Base-by-base conservation (phyloP, 2,113 vertebrate species). In the Dunckerocampus dactyliophorus region DNA sequence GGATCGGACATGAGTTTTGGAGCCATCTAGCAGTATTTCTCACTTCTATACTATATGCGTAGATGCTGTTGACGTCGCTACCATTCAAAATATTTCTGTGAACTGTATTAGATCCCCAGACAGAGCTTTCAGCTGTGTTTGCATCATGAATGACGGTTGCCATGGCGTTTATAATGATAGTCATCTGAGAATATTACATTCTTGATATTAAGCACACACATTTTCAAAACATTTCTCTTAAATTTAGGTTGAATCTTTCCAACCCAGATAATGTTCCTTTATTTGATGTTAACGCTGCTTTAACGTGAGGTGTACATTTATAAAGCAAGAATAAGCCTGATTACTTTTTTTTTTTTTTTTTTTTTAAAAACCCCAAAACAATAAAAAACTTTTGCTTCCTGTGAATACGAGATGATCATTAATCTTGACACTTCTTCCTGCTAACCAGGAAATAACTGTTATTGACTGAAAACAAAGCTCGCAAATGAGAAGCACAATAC, bases 141-240 rank as follows among this genome's bases (percentile, higher is more conserved):
- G 59, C 46, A 28, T n/a, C 37, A 45, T 12, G 10, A 52, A 22
- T 62, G 54, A 69, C 46, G 46, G 69, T 74, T 71, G 28, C 67
- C 57, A 63, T 73, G 73, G 48, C 43, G 54, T 66, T 71, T 76
- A n/a, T 63, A 28, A 16, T 31, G 31, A 47, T 62, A 70, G 39
- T 47, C 63, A 22, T 69, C 43, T 71, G 42, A 43, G 51, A 31
- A 31, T 51, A 53, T 31, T 31, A 24, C 13, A 43, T 39, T 43
- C 58, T 62, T 63, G 67, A 63, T 54, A 59, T 68, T 60, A 20
- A 62, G 61, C 20, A 8, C 24, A 53, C 16, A 28, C 22, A 28
- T 24, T 21, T 13, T 50, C 19, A 50, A 22, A 22, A 13, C n/a
- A n/a, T n/a, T n/a, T n/a, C n/a, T n/a, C n/a, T 47, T 19, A 47